These are phyloP conservation scores for Amphiprion clarkii DNA, from an alignment of 2,797 vertebrate genomes.

Conservation along the genomic window DNA sequence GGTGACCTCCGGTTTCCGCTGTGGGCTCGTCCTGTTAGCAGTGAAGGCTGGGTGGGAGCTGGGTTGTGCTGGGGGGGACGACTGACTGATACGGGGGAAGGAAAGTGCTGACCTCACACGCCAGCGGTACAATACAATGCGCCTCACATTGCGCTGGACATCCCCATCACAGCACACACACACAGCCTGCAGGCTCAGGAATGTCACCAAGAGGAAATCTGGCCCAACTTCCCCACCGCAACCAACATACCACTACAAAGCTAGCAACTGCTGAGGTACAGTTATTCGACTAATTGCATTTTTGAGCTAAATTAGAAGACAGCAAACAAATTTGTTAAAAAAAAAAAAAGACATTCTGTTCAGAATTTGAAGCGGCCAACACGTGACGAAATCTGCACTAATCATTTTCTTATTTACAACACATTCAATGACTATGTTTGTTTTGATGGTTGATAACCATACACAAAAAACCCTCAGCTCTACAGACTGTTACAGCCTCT, in stretches of 20 bases:
- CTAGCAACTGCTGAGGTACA: constrained; percentile 29
- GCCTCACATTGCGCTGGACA: constrained; percentile 63
- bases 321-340: neutral
- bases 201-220: constrained; percentile 82
- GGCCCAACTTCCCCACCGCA: constrained; percentile 49
- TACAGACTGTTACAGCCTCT: neutral
- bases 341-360: neutral
- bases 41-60: constrained; percentile 49
- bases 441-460: neutral
- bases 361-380: neutral
- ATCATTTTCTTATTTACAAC: neutral
- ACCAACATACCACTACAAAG: constrained; percentile 34
- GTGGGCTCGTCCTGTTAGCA: constrained; percentile 80
- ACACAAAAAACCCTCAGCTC: neutral
- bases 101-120: constrained; percentile 87
- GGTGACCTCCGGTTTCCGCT: constrained; percentile 88
- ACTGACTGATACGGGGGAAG: constrained; percentile 79
- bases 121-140: constrained; percentile 79
- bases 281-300: constrained; percentile 23
- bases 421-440: neutral
- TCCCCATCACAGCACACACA: constrained; percentile 47
- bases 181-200: constrained; percentile 67
- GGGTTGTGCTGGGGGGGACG: constrained; percentile 40
- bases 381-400: neutral
- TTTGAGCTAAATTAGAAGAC: constrained; percentile 9